A percentile compares a stretch with the other conserved stretches of the same genome.
These are phyloP conservation scores for Onthophagus taurus DNA, from an alignment of 1,140 invertebrate genomes.

Conservation along the genomic window DNA sequence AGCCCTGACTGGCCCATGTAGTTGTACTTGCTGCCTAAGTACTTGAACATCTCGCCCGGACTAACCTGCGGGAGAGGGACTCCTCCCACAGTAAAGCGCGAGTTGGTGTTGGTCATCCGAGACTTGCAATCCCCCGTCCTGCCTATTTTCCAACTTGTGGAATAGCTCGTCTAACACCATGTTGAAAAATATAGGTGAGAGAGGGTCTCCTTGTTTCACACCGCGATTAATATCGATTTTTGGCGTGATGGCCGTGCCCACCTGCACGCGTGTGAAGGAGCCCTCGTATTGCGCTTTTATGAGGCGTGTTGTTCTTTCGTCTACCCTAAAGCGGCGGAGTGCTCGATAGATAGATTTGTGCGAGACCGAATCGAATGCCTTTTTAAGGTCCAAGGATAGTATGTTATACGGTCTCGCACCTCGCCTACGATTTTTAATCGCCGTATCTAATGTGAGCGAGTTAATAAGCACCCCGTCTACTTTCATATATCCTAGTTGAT, in stretches of 20 bases:
- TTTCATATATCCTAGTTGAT: conserved; percentile 17
- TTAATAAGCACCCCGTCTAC: conserved; percentile 19
- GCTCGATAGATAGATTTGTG: conserved; percentile 27
- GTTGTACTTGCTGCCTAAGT: not conserved
- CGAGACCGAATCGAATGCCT: conserved; percentile 36
- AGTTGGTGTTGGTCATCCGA: no score
- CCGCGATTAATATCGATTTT: conserved; percentile 31
- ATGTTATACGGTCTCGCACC: not conserved
- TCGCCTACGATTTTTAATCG: conserved; percentile 7
- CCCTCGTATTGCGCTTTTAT: conserved; percentile 18
- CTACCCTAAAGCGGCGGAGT: conserved; percentile 14
- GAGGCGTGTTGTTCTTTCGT: conserved; percentile 16
- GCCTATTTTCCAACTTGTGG: not conserved
- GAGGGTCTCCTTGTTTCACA: conserved; percentile 42
- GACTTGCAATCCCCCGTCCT: no score
- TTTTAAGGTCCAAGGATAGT: conserved; percentile 17
- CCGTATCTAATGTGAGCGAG: conserved; percentile 8
- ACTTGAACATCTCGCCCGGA: not conserved
- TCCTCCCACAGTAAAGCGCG: not conserved
- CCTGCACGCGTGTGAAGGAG: conserved; percentile 17
- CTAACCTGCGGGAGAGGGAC: not conserved
- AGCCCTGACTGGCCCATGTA: no score
- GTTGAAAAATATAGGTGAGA: conserved; percentile 42
- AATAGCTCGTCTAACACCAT: conserved; percentile 38
- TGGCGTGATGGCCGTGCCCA: conserved; percentile 13